These are phyloP conservation scores for Porites evermanni DNA, from an alignment of 92 coral and sea anemone genomes.

Conservation along the genomic window DNA sequence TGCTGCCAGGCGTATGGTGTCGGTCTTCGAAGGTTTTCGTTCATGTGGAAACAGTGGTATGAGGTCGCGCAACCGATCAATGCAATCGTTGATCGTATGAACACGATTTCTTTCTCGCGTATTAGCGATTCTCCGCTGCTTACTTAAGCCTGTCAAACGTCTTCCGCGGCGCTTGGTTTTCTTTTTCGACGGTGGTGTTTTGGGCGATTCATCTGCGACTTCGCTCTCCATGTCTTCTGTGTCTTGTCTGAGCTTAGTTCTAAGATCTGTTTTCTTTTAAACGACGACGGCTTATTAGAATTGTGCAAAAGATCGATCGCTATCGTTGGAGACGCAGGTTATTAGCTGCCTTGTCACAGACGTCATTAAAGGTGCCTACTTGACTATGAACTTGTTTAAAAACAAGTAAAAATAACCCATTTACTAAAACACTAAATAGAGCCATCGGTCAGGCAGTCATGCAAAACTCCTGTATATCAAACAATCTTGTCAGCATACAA, in stretches of 20 bases:
- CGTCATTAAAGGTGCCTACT: slow-evolving; percentile 37
- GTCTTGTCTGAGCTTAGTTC: background rate
- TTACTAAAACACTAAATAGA: background rate
- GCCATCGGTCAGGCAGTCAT: background rate
- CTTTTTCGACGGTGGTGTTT: slow-evolving; percentile 2
- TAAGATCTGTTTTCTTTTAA: slow-evolving; percentile 44
- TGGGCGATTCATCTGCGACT: slow-evolving; percentile 10
- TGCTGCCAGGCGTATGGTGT: slow-evolving; percentile 85
- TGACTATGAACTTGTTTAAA: slow-evolving; percentile 16
- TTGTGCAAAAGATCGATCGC: slow-evolving; percentile 31
- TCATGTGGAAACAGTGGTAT: slow-evolving; percentile 89
- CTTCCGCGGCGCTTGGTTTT: slow-evolving; percentile 69
- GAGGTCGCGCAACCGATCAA: slow-evolving; percentile 80
- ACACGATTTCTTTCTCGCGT: slow-evolving; percentile 86
- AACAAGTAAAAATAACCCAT: slow-evolving; percentile 18
- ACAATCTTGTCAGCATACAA: no score
- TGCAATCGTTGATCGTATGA: slow-evolving; percentile 82
- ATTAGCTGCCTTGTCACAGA: slow-evolving; percentile 37
- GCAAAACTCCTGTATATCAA: no score
- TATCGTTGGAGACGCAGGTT: slow-evolving; percentile 22
- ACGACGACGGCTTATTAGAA: slow-evolving; percentile 28
- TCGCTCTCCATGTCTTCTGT: slow-evolving; percentile 23
- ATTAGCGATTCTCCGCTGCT: slow-evolving; percentile 82
- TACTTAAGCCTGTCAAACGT: slow-evolving; percentile 83
- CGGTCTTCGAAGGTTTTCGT: slow-evolving; percentile 88